Evolutionary conservation across 2,888 invertebrate genomes (phyloP).

Genomic region (Atethmia centrago): DNA sequence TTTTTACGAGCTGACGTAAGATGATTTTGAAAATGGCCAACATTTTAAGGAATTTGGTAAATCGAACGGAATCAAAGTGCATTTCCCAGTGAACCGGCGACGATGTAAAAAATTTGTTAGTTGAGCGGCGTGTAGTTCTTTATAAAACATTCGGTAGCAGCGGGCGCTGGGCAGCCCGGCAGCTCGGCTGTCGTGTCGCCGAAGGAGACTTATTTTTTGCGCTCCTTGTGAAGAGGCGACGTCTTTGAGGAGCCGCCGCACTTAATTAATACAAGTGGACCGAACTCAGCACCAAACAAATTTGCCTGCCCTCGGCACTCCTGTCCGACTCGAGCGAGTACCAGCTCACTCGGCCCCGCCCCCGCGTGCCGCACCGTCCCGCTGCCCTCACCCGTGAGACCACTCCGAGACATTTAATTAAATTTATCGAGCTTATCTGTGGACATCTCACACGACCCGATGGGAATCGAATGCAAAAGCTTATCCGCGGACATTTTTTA

Average conservation of each 20-base stretch:
- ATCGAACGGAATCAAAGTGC: slow-evolving; percentile 22
- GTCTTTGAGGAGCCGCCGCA: slow-evolving; percentile 76
- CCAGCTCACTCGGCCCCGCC: slow-evolving; percentile 43
- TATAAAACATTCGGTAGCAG: slow-evolving; percentile 50
- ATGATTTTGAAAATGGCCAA: background rate
- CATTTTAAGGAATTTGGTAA: slow-evolving; percentile 21
- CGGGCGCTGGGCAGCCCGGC: slow-evolving; percentile 3
- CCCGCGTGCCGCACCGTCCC: slow-evolving; percentile 57
- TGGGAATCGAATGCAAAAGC: slow-evolving; percentile 83
- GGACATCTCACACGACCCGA: slow-evolving; percentile 81
- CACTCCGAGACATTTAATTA: slow-evolving; percentile 84
- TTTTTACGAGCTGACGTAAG: too few species aligned
- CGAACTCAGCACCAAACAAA: slow-evolving; percentile 82
- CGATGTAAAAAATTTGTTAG: slow-evolving; percentile 34
- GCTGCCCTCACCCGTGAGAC: slow-evolving; percentile 64
- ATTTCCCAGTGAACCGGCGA: slow-evolving; percentile 1
- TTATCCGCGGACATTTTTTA: slow-evolving; percentile 78
- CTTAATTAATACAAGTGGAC: slow-evolving; percentile 84
- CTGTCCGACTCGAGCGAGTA: slow-evolving; percentile 49
- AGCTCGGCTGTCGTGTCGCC: slow-evolving; percentile 32
- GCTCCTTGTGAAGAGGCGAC: slow-evolving; percentile 64
- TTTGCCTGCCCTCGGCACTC: slow-evolving; percentile 76
- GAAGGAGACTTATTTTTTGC: slow-evolving; percentile 67
- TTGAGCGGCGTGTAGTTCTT: slow-evolving; percentile 17
- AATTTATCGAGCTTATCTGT: slow-evolving; percentile 88